Conservation (phyloP, 2,113 vertebrate genomes). For the Percopsis transmontana region DNA sequence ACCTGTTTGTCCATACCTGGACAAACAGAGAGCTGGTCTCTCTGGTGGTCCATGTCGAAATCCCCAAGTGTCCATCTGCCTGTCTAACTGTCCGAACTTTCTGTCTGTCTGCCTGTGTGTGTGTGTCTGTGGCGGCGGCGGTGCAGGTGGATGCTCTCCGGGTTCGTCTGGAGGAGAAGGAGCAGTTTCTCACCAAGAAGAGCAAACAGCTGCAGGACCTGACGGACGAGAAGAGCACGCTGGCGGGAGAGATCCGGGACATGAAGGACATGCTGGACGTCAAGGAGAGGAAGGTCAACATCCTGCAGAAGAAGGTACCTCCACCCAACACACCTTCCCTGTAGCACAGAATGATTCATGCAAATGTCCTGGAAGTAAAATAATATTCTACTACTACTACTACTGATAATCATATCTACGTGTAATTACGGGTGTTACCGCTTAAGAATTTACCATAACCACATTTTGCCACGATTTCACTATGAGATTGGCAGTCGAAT, state of each 20-base stretch:
- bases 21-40: too few relatives aligned
- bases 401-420: too few relatives aligned
- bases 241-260: conserved; percentile 93
- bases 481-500: too few relatives aligned
- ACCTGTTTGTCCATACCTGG: too few relatives aligned
- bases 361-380: background rate
- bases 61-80: background rate
- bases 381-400: too few relatives aligned
- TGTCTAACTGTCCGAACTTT: background rate
- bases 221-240: conserved; percentile 93
- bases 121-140: background rate
- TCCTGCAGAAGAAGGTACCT: conserved; percentile 95
- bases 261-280: conserved; percentile 99
- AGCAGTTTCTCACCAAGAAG: conserved; percentile 95
- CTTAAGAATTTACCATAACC: too few relatives aligned
- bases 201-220: conserved; percentile 96
- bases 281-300: conserved; percentile 95
- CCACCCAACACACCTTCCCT: background rate
- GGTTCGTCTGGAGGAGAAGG: conserved; percentile 94
- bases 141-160: conserved; percentile 93
- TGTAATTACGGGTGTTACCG: too few relatives aligned
- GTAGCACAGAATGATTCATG: background rate
- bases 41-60: background rate
- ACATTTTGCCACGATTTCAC: too few relatives aligned
- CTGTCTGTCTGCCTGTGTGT: background rate